Evolutionary conservation across 2,113 vertebrate genomes (phyloP).

Genomic region (Lycaon pictus): DNA sequence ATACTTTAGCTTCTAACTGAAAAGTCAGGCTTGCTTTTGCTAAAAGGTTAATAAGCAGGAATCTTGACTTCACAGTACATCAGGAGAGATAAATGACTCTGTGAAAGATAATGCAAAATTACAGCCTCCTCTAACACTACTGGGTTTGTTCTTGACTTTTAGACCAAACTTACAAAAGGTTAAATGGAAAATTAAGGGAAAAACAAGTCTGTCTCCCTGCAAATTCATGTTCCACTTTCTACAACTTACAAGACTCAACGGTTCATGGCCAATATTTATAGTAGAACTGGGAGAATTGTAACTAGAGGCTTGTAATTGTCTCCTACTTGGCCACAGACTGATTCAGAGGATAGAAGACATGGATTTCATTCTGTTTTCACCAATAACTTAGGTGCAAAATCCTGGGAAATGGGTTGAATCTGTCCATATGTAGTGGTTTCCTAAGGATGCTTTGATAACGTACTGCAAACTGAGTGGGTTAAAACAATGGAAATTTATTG

Average conservation of each 20-base stretch:
- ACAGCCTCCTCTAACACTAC: conserved; percentile 8
- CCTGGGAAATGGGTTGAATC: background rate
- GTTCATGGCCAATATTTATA: background rate
- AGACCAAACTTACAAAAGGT: conserved; percentile 41
- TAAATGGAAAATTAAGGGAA: conserved; percentile 65
- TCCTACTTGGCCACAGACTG: background rate
- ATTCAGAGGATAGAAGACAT: background rate
- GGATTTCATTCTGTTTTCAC: background rate
- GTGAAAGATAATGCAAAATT: conserved; percentile 24
- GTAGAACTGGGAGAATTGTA: background rate
- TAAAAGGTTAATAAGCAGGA: conserved; percentile 74
- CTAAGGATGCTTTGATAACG: background rate
- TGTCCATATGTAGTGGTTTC: background rate
- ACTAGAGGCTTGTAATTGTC: background rate
- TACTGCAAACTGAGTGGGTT: background rate
- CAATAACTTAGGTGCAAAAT: background rate
- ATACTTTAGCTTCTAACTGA: conserved; percentile 47
- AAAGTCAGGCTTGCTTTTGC: conserved; percentile 65
- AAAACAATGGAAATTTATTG: background rate
- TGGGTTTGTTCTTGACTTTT: conserved; percentile 30
- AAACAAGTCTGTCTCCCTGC: background rate
- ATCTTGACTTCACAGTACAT: background rate
- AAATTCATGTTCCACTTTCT: background rate
- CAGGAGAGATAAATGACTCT: background rate
- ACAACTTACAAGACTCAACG: background rate